Evolutionary conservation across 2,113 vertebrate genomes (phyloP).

Genomic region (Pagrus major): DNA sequence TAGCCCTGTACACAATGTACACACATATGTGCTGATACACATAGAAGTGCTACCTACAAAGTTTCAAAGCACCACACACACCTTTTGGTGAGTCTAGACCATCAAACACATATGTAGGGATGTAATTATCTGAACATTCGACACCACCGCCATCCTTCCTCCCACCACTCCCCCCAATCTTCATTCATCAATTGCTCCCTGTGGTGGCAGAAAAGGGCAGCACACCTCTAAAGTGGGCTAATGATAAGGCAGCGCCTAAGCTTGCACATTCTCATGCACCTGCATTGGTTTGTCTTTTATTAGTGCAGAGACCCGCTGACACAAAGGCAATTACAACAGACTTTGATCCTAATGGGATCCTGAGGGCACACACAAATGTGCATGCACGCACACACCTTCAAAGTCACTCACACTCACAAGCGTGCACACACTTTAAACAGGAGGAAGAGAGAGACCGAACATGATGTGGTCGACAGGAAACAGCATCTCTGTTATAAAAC

Average conservation of each 20-base stretch:
- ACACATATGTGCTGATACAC: background rate
- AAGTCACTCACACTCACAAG: background rate
- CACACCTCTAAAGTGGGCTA: constrained; percentile 71
- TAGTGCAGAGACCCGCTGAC: constrained; percentile 69
- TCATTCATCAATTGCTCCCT: constrained; percentile 70
- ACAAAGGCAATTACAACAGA: constrained; percentile 76
- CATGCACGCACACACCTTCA: constrained; percentile 25
- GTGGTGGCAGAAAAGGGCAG: constrained; percentile 76
- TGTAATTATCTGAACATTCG: constrained; percentile 76
- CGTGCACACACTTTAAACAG: background rate
- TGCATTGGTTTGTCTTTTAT: constrained; percentile 72
- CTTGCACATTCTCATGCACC: constrained; percentile 64
- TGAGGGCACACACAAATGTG: constrained; percentile 38
- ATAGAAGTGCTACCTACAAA: background rate
- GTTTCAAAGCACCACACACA: constrained; percentile 9
- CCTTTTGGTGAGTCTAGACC: constrained; percentile 34
- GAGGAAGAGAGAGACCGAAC: constrained; percentile 1
- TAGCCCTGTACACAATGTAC: background rate
- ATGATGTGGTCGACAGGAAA: constrained; percentile 25
- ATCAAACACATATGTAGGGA: constrained; percentile 67
- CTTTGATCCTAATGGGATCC: constrained; percentile 73
- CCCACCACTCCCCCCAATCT: constrained; percentile 36
- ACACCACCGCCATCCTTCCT: constrained; percentile 23
- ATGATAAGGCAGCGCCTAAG: constrained; percentile 69
- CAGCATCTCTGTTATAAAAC: constrained; percentile 11